Conservation (phyloP, 2,888 invertebrate species). For the Lasioglossum vierecki region DNA sequence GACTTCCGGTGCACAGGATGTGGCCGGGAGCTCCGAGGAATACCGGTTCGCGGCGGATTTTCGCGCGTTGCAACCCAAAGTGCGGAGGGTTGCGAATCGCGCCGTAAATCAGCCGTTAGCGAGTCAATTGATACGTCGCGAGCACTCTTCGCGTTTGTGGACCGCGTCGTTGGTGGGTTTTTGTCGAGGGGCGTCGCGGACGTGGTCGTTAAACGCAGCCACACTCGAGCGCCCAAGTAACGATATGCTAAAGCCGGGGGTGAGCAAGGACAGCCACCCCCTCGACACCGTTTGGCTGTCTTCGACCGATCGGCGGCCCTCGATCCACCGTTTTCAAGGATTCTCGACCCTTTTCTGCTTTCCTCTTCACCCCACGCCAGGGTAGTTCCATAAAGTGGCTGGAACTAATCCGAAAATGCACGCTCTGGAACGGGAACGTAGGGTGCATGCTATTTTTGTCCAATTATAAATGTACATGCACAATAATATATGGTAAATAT, state of each 20-base stretch:
- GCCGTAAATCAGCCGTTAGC: conserved; percentile 78
- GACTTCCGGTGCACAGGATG: neutral
- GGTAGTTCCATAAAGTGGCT: neutral
- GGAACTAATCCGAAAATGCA: neutral
- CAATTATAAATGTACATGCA: neutral
- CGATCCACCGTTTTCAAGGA: conserved; percentile 37
- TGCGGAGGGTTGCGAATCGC: conserved; percentile 51
- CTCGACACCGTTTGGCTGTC: neutral
- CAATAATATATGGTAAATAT: neutral
- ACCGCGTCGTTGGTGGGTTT: conserved; percentile 59
- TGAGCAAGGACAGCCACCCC: conserved; percentile 21
- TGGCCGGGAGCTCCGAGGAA: neutral
- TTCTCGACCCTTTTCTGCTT: conserved; percentile 7
- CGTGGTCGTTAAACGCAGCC: conserved; percentile 82
- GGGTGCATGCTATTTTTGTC: neutral
- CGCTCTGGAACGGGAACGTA: neutral
- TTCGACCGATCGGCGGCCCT: conserved; percentile 32
- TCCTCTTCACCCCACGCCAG: neutral
- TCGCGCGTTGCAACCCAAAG: neutral
- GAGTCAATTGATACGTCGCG: conserved; percentile 81
- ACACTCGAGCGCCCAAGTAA: conserved; percentile 80
- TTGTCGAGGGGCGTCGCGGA: conserved; percentile 60
- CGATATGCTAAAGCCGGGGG: conserved; percentile 79
- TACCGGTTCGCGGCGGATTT: neutral
- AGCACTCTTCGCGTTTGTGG: conserved; percentile 76